Percentiles rank a stretch among this genome's conserved stretches.
phyloP scores from a whole-genome alignment of 30 jellyfish, hydroid and myxozoan genomes.

The Hydractinia symbiolongicarpus region DNA sequence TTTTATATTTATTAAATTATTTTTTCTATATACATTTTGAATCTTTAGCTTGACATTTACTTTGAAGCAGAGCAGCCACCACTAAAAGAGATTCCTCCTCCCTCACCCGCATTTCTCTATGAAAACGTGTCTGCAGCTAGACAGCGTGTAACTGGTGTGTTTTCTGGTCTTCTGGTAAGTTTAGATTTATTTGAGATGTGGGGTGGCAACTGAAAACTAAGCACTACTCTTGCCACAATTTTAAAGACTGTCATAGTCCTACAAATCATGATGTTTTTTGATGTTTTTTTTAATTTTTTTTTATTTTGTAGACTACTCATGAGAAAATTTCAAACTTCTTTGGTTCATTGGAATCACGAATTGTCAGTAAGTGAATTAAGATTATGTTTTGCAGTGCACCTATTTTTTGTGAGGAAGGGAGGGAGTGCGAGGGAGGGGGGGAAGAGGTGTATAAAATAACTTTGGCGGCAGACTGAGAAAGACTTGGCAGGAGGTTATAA shows the following conservation, averaged over 20 bases:
- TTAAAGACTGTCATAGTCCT: too few species aligned
- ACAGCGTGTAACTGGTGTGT: conserved; percentile 10
- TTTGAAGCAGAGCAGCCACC: conserved; percentile 11
- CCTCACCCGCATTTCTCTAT: conserved; percentile 17
- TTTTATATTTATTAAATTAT: too few species aligned
- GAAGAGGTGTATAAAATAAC: too few species aligned
- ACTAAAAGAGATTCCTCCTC: background rate
- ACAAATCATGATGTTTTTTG: too few species aligned
- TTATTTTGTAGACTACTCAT: background rate
- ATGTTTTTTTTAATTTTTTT: background rate
- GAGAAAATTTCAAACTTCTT: background rate
- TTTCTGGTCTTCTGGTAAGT: conserved; percentile 36
- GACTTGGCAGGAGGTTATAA: too few species aligned
- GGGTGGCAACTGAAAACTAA: background rate
- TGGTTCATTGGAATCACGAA: background rate
- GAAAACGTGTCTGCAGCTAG: conserved; percentile 20
- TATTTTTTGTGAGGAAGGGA: background rate
- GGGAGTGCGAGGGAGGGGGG: too few species aligned
- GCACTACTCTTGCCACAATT: too few species aligned
- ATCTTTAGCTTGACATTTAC: conserved; percentile 21
- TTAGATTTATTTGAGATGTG: background rate
- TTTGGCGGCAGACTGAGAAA: too few species aligned
- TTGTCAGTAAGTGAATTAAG: background rate
- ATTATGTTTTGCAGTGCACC: background rate
- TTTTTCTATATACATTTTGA: too few species aligned